Evolutionary conservation across 2,113 vertebrate genomes (phyloP).

Genomic region (Indicator indicator): DNA sequence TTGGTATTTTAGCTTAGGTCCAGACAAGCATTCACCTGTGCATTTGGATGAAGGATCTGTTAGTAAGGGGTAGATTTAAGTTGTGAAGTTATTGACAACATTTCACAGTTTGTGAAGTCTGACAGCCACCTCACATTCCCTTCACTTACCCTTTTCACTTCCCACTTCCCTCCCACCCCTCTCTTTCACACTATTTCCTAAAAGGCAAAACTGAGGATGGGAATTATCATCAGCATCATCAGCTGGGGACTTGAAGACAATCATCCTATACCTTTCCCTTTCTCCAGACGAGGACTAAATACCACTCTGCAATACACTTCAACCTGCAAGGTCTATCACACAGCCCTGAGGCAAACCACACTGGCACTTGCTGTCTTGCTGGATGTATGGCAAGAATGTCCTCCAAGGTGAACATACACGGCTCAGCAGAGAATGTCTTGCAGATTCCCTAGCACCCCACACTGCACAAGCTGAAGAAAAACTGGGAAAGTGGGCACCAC

Average conservation of each 20-base stretch:
- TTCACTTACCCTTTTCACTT: neutral
- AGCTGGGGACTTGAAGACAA: neutral
- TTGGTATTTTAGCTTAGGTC: neutral
- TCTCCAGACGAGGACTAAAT: neutral
- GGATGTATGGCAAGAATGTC: rapidly evolving
- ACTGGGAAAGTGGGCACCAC: neutral
- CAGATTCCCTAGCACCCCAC: neutral
- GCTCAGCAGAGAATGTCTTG: neutral
- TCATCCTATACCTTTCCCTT: neutral
- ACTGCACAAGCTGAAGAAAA: neutral
- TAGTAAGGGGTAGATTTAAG: neutral
- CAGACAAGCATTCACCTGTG: neutral
- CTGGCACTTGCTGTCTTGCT: neutral
- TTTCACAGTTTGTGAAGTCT: neutral
- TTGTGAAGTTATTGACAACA: neutral
- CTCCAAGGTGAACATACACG: rapidly evolving
- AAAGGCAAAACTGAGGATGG: neutral
- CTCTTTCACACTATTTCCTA: neutral
- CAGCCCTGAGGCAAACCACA: neutral
- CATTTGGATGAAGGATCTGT: neutral
- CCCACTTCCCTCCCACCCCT: rapidly evolving
- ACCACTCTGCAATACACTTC: neutral
- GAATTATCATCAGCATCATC: neutral
- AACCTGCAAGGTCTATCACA: neutral
- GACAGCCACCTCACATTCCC: neutral